These are phyloP conservation scores for Colaptes auratus DNA, from an alignment of 2,113 vertebrate species.

Conservation along the genomic window DNA sequence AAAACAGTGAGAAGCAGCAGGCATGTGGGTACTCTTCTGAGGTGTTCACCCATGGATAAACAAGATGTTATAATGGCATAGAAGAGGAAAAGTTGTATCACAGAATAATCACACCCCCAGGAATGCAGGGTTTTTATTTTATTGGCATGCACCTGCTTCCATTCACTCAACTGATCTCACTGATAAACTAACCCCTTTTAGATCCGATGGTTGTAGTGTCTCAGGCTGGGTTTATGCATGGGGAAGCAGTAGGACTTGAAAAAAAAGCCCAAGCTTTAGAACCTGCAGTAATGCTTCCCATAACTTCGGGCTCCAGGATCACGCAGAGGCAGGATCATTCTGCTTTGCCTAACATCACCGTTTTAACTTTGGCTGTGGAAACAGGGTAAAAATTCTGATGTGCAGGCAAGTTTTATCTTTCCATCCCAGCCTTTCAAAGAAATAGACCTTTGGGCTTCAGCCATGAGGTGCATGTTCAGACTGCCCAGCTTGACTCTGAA, in stretches of 20 bases:
- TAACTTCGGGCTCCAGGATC: background rate
- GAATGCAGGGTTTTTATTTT: background rate
- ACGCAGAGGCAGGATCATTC: background rate
- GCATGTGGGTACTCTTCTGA: background rate
- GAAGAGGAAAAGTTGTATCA: background rate
- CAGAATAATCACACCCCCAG: background rate
- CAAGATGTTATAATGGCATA: background rate
- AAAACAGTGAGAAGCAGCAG: background rate
- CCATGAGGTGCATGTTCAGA: accelerated
- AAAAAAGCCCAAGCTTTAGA: background rate
- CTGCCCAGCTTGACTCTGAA: background rate
- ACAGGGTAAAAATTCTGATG: background rate
- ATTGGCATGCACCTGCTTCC: background rate
- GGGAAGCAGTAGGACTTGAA: background rate
- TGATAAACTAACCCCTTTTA: background rate
- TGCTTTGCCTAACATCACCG: background rate
- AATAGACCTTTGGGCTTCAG: background rate
- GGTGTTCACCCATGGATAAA: background rate
- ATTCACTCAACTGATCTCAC: background rate
- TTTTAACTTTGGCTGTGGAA: background rate
- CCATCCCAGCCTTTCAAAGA: background rate
- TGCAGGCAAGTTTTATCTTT: background rate
- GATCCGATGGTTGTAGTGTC: background rate
- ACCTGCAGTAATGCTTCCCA: background rate
- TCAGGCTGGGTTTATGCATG: background rate